Percentiles rank a stretch among this genome's conserved stretches.
These are phyloP conservation scores for Beroe ovata DNA, from an alignment of 37 sponge, comb jelly and placozoan species.

Conservation along the genomic window DNA sequence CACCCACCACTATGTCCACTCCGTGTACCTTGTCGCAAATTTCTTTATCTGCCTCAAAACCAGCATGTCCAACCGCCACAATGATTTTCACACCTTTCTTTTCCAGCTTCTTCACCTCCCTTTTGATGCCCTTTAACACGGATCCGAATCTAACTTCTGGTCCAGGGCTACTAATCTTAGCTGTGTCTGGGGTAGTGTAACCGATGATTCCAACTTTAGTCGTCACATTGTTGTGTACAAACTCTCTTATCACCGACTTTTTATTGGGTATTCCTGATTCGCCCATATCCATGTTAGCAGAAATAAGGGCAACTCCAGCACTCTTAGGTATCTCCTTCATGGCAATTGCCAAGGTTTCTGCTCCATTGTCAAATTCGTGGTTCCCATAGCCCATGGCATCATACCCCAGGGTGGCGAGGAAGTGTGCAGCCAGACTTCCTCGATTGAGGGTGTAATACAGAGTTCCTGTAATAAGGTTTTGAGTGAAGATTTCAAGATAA, in stretches of 20 bases:
- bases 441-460: slow-evolving; percentile 7
- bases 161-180: slow-evolving; percentile 30
- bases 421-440: slow-evolving; percentile 20
- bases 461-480: too few species aligned
- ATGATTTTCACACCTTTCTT: slow-evolving; percentile 42
- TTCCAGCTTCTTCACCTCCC: background rate
- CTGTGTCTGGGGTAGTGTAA: slow-evolving; percentile 40
- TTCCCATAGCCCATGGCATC: slow-evolving; percentile 58
- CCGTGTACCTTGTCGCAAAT: slow-evolving; percentile 43
- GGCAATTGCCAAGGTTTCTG: background rate
- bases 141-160: background rate
- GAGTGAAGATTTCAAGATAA: too few species aligned
- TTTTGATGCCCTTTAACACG: background rate
- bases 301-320: background rate
- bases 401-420: background rate
- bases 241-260: background rate
- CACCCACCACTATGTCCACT: slow-evolving; percentile 67
- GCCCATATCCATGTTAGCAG: background rate
- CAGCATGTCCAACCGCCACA: slow-evolving; percentile 65
- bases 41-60: slow-evolving; percentile 21
- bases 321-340: background rate
- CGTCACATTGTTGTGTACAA: background rate
- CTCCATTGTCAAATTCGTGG: slow-evolving; percentile 66
- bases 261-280: background rate
- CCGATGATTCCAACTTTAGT: slow-evolving; percentile 32